Evolutionary conservation across 2,797 vertebrate species (phyloP).

Genomic region (Myioborus miniatus): DNA sequence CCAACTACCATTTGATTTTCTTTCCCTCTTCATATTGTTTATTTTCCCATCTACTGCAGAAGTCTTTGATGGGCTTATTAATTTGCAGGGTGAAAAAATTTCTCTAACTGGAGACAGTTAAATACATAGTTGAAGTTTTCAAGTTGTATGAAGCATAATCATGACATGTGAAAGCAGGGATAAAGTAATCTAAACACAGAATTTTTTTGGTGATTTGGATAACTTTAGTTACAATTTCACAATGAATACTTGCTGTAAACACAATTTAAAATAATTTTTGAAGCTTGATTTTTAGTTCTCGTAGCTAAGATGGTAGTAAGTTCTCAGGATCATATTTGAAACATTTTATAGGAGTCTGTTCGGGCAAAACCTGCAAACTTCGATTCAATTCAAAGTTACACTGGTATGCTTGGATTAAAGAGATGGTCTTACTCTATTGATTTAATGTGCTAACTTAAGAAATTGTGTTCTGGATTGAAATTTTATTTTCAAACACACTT

Average conservation of each 20-base stretch:
- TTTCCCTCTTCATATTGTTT: background rate
- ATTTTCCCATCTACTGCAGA: background rate
- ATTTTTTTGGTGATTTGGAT: background rate
- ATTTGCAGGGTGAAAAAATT: background rate
- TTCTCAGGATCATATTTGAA: background rate
- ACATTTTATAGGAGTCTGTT: background rate
- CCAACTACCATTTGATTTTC: background rate
- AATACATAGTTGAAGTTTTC: background rate
- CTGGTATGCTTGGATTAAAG: background rate
- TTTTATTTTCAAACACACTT: background rate
- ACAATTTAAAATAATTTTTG: background rate
- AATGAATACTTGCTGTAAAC: background rate
- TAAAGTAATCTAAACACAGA: background rate
- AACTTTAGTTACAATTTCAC: background rate
- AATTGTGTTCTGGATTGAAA: background rate
- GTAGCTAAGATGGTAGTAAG: background rate
- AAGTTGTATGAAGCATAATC: background rate
- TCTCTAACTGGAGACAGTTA: background rate
- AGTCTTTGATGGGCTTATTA: background rate
- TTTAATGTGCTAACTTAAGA: background rate
- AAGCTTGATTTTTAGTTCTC: background rate
- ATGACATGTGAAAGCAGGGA: background rate
- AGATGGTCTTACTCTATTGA: background rate
- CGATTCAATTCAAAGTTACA: background rate
- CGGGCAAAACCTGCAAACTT: background rate